phyloP scores from a whole-genome alignment of 2,113 vertebrate genomes.

The Erythrolamprus reginae region DNA sequence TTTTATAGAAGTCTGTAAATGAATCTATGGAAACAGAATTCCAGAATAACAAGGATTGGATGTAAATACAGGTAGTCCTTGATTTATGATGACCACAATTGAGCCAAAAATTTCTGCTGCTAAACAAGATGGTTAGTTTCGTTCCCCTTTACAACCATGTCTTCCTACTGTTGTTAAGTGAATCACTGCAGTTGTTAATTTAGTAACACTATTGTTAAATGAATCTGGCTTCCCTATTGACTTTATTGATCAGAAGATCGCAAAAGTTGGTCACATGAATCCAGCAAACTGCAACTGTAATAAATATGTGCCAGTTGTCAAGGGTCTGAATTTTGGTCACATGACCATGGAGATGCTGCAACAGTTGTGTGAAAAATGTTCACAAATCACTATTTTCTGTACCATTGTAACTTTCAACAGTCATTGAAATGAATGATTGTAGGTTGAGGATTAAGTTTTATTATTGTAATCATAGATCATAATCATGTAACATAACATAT shows the following conservation, averaged over 20 bases:
- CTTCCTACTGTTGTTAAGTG: background rate
- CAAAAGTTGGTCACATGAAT: background rate
- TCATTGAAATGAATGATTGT: background rate
- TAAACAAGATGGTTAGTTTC: background rate
- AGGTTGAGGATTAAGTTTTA: background rate
- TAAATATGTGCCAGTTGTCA: background rate
- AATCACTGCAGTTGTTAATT: background rate
- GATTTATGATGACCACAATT: background rate
- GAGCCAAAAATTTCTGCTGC: background rate
- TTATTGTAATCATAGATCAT: background rate
- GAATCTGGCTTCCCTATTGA: background rate
- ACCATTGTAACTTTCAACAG: background rate
- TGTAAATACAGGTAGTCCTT: background rate
- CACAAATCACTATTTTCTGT: background rate
- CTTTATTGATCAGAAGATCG: background rate
- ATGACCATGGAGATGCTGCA: background rate
- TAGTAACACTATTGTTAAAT: background rate
- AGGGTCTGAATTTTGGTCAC: background rate
- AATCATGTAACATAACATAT: background rate
- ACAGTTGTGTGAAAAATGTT: background rate
- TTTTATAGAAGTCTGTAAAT: background rate
- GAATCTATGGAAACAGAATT: background rate
- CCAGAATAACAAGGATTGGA: background rate
- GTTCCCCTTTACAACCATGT: background rate
- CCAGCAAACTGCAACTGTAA: background rate